Base-by-base conservation (phyloP, 1,140 invertebrate species). In the Mactra quadrangularis region DNA sequence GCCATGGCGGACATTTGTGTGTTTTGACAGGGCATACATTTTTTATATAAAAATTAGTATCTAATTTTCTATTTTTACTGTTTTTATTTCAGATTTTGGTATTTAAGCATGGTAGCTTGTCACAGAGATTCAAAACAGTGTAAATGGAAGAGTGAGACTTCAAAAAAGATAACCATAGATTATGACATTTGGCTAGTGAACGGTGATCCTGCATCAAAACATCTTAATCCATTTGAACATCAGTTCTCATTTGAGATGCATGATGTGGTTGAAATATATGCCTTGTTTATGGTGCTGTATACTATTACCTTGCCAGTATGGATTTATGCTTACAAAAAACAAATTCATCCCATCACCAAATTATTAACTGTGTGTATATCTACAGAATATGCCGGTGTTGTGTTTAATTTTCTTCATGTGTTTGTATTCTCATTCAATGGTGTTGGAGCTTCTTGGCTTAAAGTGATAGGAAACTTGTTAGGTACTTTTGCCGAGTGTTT, bases 171-270 rank as follows among this genome's bases (percentile, higher is more conserved):
- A 45, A 93, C 94, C 76, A 92, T 99, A 19, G 93, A 97, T 50
- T 99, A 99, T 93, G 97, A 99, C 92, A 96, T 99, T 82, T 98
- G 97, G 96, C 94, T 99, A 31, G 98, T 99, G 0, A 99, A 99
- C 94, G 97, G 98, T 53, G 97, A 98, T 93, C 98, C 98, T 0
- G 96, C 96, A 83, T 88, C 85, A 11, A 92, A 92, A 82, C 87
- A 91, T 25, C 84, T 89, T 1, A 98, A 97, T 92, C 96, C 96
- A 77, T 95, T 99, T 87, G 96, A 97, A 81, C 98, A 98, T 94
- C 98, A 99, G 92, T 99, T 99, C 92, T 99, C 98, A 2, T 99
- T 98, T 94, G 98, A 99, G 92, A 90, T 94, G 60, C 93, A 96
- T 93, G 97, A 99, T 91, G 97, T 97, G 15, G 94, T 98, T 60